Conservation (phyloP, 2,113 vertebrate species). For the Zosterops pallidus region DNA sequence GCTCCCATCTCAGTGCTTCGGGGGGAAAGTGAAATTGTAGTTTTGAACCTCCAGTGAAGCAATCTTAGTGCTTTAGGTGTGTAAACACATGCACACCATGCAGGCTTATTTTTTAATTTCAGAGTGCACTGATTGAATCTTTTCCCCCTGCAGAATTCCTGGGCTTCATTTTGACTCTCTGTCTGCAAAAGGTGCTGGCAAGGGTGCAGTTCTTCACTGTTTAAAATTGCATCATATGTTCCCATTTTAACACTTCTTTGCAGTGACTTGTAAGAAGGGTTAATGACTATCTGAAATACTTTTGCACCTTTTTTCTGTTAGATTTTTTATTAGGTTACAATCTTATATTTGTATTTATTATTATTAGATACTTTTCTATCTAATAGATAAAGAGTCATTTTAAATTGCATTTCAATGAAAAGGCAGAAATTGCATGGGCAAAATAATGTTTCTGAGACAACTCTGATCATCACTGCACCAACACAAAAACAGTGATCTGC, state of each 20-base stretch:
- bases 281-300: background rate
- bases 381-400: background rate
- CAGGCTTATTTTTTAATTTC: background rate
- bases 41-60: background rate
- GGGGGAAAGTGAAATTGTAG: background rate
- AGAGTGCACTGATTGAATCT: background rate
- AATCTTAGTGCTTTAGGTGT: background rate
- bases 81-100: background rate
- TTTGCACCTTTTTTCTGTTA: background rate
- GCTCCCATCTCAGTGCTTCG: accelerated
- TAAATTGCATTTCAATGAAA: background rate
- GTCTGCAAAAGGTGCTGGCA: background rate
- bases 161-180: background rate
- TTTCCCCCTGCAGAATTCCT: background rate
- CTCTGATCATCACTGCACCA: background rate
- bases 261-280: background rate
- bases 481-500: too few relatives aligned
- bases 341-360: background rate
- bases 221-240: background rate
- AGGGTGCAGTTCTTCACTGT: background rate
- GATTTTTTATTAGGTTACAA: background rate
- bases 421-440: background rate
- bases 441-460: background rate
- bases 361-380: background rate
- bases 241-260: background rate